phyloP scores from a whole-genome alignment of 2,888 invertebrate genomes.

The Acronicta alni region DNA sequence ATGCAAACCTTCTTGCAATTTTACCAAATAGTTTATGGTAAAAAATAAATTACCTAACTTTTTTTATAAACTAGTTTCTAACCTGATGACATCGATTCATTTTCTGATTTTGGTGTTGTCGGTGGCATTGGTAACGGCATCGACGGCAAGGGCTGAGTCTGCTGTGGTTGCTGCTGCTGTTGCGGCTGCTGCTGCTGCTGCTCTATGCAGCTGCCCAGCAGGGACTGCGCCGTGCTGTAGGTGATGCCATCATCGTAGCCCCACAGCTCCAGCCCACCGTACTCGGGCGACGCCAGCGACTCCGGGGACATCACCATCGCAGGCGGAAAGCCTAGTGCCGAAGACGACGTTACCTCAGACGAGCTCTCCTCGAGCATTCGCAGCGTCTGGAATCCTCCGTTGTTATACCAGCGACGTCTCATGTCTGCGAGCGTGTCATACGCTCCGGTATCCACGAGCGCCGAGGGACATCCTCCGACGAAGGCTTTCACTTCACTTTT shows the following conservation, averaged over 20 bases:
- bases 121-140: constrained; percentile 87
- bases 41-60: constrained; percentile 13
- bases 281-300: constrained; percentile 93
- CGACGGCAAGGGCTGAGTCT: constrained; percentile 87
- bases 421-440: constrained; percentile 89
- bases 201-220: constrained; percentile 84
- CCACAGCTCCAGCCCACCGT: constrained; percentile 95
- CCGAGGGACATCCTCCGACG: constrained; percentile 84
- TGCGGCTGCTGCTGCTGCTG: constrained; percentile 86
- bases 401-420: constrained; percentile 94
- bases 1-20: constrained; percentile 30
- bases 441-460: constrained; percentile 77
- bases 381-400: constrained; percentile 91
- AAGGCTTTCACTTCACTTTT: constrained; percentile 87
- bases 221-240: constrained; percentile 82
- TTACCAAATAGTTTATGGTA: neutral
- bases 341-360: constrained; percentile 94
- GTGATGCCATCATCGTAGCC: constrained; percentile 90
- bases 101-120: constrained; percentile 87
- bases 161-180: constrained; percentile 81
- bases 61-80: constrained; percentile 53
- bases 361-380: constrained; percentile 92
- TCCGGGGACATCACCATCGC: constrained; percentile 94
- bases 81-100: constrained; percentile 89
- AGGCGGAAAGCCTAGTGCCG: constrained; percentile 92